phyloP scores from a whole-genome alignment of 2,797 vertebrate genomes.

The Neopelma chrysocephalum region DNA sequence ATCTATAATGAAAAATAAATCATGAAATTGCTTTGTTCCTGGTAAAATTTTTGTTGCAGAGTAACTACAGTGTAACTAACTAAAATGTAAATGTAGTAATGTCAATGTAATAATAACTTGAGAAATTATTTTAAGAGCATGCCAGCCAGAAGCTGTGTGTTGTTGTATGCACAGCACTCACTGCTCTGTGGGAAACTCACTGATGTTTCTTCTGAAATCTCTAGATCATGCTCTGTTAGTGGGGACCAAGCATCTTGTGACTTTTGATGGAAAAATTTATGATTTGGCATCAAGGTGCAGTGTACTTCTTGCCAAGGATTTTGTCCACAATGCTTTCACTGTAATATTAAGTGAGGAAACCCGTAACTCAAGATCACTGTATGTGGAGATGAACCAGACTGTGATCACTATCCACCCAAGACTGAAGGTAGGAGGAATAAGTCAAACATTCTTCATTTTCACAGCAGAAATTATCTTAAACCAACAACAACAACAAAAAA shows the following conservation, averaged over 20 bases:
- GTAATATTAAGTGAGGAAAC: constrained; percentile 67
- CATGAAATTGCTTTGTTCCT: not conserved
- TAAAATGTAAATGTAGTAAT: not conserved
- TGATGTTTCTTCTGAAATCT: not conserved
- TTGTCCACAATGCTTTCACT: constrained; percentile 70
- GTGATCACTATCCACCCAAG: constrained; percentile 70
- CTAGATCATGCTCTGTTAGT: constrained; percentile 85
- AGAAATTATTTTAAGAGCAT: not conserved
- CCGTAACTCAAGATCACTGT: constrained; percentile 57
- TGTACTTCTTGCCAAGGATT: constrained; percentile 81
- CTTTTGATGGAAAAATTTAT: constrained; percentile 83
- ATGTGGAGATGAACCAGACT: constrained; percentile 75
- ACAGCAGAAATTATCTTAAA: not conserved
- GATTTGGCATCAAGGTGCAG: constrained; percentile 77
- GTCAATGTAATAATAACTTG: not conserved
- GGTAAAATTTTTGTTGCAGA: not conserved
- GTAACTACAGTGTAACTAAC: not conserved
- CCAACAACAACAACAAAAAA: not conserved
- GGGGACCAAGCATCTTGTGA: constrained; percentile 79
- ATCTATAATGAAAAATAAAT: not conserved
- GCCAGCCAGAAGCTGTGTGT: not conserved
- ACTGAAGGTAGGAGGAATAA: constrained; percentile 74
- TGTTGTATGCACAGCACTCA: not conserved
- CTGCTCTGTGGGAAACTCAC: not conserved
- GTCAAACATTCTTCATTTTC: not conserved